Conservation (phyloP, 2,113 vertebrate species). For the Synodontis membranacea region DNA sequence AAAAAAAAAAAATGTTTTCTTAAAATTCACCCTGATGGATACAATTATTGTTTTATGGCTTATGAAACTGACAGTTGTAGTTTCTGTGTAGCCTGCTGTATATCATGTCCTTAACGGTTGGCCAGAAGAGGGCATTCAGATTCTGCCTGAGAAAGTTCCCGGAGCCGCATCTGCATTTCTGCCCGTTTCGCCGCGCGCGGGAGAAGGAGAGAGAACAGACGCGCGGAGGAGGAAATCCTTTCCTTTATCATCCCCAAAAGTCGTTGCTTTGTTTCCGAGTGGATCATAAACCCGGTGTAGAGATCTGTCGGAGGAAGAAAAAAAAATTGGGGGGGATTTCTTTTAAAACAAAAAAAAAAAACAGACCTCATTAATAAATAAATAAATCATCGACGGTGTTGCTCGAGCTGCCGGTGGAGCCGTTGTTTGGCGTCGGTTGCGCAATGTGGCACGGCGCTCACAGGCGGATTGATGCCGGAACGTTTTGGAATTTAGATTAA, state of each 20-base stretch:
- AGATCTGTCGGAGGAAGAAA: too few relatives aligned
- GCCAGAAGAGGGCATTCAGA: constrained; percentile 79
- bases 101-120: constrained; percentile 52
- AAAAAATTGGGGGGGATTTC: neutral
- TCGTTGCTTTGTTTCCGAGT: neutral
- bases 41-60: neutral
- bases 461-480: constrained; percentile 4
- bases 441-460: constrained; percentile 40
- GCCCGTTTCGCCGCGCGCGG: constrained; percentile 54
- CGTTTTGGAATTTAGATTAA: constrained; percentile 27
- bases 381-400: neutral
- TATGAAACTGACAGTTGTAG: neutral
- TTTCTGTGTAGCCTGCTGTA: neutral
- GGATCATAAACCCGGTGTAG: neutral
- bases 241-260: neutral
- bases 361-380: neutral
- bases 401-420: constrained; percentile 53
- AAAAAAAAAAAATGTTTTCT: neutral
- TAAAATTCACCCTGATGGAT: neutral
- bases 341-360: neutral
- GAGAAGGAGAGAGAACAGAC: constrained; percentile 37
- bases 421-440: constrained; percentile 36
- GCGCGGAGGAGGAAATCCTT: constrained; percentile 32
- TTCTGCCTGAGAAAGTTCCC: constrained; percentile 74
- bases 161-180: constrained; percentile 54